phyloP scores from a whole-genome alignment of 2,888 invertebrate genomes.

The Ypsolopha scabrella region DNA sequence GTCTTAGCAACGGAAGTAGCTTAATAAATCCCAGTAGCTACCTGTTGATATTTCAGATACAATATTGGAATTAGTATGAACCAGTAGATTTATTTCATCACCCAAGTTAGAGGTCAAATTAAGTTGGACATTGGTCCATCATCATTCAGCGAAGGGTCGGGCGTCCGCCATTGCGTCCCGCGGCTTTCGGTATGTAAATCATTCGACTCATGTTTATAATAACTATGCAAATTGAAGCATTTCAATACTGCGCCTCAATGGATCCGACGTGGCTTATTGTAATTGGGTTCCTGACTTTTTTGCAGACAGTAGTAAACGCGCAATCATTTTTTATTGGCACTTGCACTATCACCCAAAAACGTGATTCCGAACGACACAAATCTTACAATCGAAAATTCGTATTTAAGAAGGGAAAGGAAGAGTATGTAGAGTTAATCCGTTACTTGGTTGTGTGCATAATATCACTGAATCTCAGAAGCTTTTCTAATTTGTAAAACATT shows the following conservation, averaged over 20 bases:
- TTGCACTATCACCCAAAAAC: not conserved
- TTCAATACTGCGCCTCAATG: conserved; percentile 51
- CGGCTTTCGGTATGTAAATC: conserved; percentile 30
- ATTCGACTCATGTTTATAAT: conserved; percentile 50
- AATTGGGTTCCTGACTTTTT: conserved; percentile 43
- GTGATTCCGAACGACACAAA: not conserved
- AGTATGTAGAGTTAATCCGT: too few species aligned
- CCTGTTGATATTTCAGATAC: not conserved
- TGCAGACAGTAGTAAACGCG: conserved; percentile 15
- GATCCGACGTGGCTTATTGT: conserved; percentile 42
- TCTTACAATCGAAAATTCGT: too few species aligned
- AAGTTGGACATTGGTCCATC: not conserved
- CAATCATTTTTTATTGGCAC: not conserved
- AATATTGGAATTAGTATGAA: not conserved
- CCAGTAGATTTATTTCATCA: not conserved
- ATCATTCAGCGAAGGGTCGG: not conserved
- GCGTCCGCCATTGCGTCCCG: conserved; percentile 3
- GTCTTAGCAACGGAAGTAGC: not conserved
- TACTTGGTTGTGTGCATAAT: too few species aligned
- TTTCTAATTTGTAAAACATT: not conserved
- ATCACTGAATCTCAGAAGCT: not conserved
- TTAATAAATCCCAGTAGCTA: not conserved
- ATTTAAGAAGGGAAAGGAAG: too few species aligned
- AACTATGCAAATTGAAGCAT: conserved; percentile 59
- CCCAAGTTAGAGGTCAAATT: not conserved